Evolutionary conservation across 2,113 vertebrate genomes (phyloP).

Genomic region (Peromyscus leucopus): DNA sequence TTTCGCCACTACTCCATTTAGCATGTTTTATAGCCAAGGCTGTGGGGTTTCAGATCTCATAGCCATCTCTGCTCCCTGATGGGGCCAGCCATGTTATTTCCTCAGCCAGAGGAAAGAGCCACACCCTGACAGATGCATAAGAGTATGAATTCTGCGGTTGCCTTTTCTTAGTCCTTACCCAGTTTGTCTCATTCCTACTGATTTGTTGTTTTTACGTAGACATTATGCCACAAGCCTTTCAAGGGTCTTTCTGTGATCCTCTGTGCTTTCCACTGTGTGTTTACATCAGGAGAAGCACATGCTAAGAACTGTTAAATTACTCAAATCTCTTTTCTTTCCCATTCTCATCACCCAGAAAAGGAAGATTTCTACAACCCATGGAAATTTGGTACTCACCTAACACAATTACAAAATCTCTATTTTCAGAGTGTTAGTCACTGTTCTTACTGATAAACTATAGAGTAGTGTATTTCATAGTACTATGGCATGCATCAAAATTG

Average conservation of each 20-base stretch:
- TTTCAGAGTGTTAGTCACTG: not conserved
- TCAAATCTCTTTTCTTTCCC: not conserved
- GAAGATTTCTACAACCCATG: not conserved
- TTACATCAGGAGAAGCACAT: not conserved
- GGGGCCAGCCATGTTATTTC: too few species aligned
- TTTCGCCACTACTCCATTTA: rapidly evolving
- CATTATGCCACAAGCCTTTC: not conserved
- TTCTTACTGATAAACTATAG: not conserved
- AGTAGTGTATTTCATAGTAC: not conserved
- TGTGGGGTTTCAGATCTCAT: not conserved
- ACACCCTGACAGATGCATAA: not conserved
- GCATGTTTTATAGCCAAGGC: not conserved
- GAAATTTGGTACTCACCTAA: not conserved
- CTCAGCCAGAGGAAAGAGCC: not conserved
- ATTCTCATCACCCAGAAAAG: not conserved
- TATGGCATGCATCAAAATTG: not conserved
- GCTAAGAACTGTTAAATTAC: not conserved
- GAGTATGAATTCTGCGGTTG: not conserved
- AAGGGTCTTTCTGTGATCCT: not conserved
- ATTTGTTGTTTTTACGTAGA: not conserved
- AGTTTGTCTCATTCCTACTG: not conserved
- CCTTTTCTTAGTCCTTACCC: not conserved
- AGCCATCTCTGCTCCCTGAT: not conserved
- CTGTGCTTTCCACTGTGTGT: not conserved
- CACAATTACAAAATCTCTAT: not conserved